Percentiles rank a stretch among this genome's conserved stretches.
Evolutionary conservation across 2,113 vertebrate species (phyloP).

Genomic region (Notarius lentiginosus): DNA sequence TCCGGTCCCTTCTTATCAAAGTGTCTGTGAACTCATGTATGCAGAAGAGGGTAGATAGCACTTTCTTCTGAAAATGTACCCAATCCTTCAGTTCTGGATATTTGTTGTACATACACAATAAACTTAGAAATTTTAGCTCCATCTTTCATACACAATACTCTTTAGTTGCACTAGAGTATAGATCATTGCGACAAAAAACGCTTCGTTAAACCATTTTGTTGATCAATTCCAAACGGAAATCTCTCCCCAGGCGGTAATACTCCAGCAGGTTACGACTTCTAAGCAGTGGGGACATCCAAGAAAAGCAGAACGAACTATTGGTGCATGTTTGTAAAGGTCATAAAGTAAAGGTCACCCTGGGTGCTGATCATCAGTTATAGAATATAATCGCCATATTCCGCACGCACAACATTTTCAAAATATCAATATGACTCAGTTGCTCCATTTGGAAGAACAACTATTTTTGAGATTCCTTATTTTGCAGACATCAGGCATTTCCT

Average conservation of each 20-base stretch:
- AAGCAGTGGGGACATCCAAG: not conserved
- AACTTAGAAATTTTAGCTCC: no score
- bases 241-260: not conserved
- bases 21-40: no score
- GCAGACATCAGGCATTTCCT: not conserved
- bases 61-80: no score
- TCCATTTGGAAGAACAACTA: not conserved
- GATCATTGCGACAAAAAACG: not conserved
- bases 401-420: not conserved
- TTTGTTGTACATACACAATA: no score
- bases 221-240: no score
- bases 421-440: not conserved
- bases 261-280: not conserved
- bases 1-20: no score
- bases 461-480: not conserved
- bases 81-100: no score
- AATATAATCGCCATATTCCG: not conserved
- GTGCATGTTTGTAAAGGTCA: not conserved
- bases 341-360: not conserved
- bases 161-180: not conserved
- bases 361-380: not conserved
- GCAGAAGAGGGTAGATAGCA: no score
- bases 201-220: not conserved
- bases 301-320: not conserved
- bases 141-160: not conserved